phyloP scores from a whole-genome alignment of 2,797 vertebrate species.

The Paguma larvata region DNA sequence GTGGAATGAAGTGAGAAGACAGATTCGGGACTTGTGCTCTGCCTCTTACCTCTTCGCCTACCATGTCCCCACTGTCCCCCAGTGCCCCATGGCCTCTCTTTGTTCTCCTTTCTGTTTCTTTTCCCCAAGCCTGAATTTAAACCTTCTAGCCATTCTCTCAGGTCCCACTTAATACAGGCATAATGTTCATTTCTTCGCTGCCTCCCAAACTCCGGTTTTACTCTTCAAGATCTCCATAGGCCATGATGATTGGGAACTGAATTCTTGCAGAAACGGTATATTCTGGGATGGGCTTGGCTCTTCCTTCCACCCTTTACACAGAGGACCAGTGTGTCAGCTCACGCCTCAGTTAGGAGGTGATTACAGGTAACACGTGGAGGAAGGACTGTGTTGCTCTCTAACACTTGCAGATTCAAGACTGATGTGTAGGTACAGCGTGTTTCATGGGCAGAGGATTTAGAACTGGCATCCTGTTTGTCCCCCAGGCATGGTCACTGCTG shows the following conservation, averaged over 20 bases:
- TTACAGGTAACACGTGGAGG: neutral
- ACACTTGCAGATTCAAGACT: conserved; percentile 30
- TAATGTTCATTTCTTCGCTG: neutral
- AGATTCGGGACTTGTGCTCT: neutral
- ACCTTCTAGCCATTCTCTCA: neutral
- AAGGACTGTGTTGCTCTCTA: neutral
- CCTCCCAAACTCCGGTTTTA: neutral
- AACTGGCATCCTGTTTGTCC: neutral
- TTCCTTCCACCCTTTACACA: neutral
- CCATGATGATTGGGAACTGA: neutral
- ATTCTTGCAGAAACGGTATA: neutral
- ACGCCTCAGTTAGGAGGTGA: neutral
- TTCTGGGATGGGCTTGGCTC: neutral
- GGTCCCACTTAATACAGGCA: neutral
- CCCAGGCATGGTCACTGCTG: neutral
- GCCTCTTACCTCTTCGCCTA: neutral
- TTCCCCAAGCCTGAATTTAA: neutral
- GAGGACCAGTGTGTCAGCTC: neutral
- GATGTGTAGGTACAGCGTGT: rapidly evolving
- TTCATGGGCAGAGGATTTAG: conserved; percentile 14
- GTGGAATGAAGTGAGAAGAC: neutral
- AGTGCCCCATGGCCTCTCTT: neutral
- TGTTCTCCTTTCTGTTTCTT: neutral
- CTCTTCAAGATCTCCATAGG: neutral
- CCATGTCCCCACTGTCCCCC: no score